phyloP scores from a whole-genome alignment of 2,113 vertebrate genomes.

The Sylvilagus bachmani region DNA sequence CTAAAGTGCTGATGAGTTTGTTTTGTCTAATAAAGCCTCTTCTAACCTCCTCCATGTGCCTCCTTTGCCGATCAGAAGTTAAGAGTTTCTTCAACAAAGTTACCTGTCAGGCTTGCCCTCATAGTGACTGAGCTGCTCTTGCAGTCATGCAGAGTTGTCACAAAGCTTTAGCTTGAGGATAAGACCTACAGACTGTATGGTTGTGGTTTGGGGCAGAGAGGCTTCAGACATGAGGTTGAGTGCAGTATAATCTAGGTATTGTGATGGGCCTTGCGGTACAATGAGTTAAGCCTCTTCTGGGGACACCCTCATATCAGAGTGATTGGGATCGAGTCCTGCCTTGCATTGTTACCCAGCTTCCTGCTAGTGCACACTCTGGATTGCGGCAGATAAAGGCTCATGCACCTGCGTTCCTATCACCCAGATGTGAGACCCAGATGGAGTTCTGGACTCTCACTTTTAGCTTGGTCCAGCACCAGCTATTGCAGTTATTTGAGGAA shows the following conservation, averaged over 20 bases:
- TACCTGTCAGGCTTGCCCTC: not conserved
- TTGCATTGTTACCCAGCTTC: too few species aligned
- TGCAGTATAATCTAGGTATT: not conserved
- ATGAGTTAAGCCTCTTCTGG: too few species aligned
- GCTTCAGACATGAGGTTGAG: not conserved
- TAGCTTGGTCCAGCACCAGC: too few species aligned
- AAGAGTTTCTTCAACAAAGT: not conserved
- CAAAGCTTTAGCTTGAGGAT: not conserved
- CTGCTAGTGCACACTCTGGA: too few species aligned
- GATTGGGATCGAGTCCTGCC: too few species aligned
- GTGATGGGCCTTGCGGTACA: too few species aligned
- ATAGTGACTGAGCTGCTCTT: not conserved
- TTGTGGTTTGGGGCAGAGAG: not conserved
- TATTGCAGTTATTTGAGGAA: too few species aligned
- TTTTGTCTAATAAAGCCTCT: not conserved
- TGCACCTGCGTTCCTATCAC: too few species aligned
- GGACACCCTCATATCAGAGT: too few species aligned
- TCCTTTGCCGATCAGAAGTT: not conserved
- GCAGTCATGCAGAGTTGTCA: not conserved
- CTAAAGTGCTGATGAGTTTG: not conserved
- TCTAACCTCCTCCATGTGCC: not conserved
- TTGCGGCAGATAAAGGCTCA: too few species aligned
- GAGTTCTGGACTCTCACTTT: too few species aligned
- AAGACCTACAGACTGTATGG: not conserved
- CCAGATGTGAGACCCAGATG: too few species aligned